Conservation (phyloP, 2,797 vertebrate genomes). For the Petrocephalus schoutedeni region DNA sequence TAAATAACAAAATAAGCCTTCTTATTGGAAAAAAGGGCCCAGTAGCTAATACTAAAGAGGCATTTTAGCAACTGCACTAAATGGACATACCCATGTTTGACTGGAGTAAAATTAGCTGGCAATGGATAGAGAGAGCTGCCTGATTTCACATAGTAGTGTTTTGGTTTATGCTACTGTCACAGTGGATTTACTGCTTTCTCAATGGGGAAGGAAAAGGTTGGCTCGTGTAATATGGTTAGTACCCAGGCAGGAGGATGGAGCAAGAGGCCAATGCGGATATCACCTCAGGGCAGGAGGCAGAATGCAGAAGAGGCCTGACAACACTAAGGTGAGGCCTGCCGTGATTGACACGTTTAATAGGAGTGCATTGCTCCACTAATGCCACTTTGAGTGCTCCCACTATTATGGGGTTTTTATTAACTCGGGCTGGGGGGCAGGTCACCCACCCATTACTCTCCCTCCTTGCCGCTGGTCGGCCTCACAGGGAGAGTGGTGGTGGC, state of each 20-base stretch:
- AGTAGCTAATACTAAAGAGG: neutral
- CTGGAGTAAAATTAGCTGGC: neutral
- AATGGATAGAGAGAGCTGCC: neutral
- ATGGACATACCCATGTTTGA: neutral
- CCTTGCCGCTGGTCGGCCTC: neutral
- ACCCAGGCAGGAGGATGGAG: neutral
- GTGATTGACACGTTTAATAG: slow-evolving; percentile 46
- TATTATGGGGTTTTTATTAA: slow-evolving; percentile 20
- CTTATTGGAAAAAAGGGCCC: neutral
- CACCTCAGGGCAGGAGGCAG: slow-evolving; percentile 3
- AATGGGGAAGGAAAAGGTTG: neutral
- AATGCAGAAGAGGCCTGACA: neutral
- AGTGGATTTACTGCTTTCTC: neutral
- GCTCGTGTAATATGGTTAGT: neutral
- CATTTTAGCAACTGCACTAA: neutral
- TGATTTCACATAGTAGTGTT: neutral
- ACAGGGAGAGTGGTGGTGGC: neutral
- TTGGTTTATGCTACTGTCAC: neutral
- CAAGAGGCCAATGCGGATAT: neutral
- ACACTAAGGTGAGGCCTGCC: slow-evolving; percentile 1
- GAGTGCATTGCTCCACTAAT: slow-evolving; percentile 42
- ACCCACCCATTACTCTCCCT: slow-evolving; percentile 30
- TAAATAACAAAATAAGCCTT: neutral
- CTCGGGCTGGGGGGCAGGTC: neutral
- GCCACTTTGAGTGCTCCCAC: slow-evolving; percentile 44